phyloP scores from a whole-genome alignment of 2,797 vertebrate species.

The Gorsachius magnificus region DNA sequence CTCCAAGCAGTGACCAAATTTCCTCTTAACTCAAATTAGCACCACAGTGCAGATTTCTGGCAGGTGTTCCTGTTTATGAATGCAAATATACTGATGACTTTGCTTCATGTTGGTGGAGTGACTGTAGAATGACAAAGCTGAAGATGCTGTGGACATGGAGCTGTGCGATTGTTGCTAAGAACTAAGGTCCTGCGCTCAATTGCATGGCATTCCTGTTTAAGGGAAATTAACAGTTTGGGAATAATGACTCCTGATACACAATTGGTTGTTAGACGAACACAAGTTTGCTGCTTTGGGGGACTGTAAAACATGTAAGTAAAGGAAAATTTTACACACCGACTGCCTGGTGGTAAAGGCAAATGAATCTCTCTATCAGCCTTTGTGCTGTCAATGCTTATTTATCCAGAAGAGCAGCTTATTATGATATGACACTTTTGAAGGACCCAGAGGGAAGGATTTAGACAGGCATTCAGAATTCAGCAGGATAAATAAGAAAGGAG shows the following conservation, averaged over 20 bases:
- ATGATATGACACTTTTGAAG: conserved; percentile 2
- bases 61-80: background rate
- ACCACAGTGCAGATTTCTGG: background rate
- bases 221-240: background rate
- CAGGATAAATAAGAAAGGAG: background rate
- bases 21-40: background rate
- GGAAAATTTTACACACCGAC: background rate
- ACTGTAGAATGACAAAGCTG: background rate
- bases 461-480: background rate
- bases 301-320: background rate
- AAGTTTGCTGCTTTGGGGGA: background rate
- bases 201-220: background rate
- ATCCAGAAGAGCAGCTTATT: conserved; percentile 19
- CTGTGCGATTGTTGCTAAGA: background rate
- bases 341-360: conserved; percentile 1
- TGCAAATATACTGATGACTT: background rate
- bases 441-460: background rate
- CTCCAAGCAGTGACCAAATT: background rate
- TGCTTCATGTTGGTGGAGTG: background rate
- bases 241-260: background rate
- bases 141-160: background rate
- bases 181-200: background rate
- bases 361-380: background rate
- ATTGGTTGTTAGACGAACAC: background rate
- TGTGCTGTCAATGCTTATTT: conserved; percentile 30